Evolutionary conservation across 2,797 vertebrate species (phyloP), one percentile per base, ranked within the genome.

Genomic region (Austrolebias charrua): DNA sequence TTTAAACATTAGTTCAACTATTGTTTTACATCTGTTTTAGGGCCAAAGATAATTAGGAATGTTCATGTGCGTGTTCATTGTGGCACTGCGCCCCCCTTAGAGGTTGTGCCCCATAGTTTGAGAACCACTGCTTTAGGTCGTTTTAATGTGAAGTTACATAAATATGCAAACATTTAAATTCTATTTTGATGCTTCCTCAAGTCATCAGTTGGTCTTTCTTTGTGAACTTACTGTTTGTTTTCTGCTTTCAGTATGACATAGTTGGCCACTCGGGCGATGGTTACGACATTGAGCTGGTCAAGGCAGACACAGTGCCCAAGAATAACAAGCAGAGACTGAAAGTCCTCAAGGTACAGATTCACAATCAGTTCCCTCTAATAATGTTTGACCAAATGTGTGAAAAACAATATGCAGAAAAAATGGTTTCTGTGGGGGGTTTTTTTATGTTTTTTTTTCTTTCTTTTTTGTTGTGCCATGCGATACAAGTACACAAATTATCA

Each of bases 271-370:
- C 98, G 0, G 98, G 98, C 50, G 96, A 98, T 18, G 94, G 92
- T 57, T 96, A 90, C 69, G 85, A 96, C 85, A 95, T 99, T 1
- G 70, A 89, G 55, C 87, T 99, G 55, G 94, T 98, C 82, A 88
- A 66, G 57, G 81, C 79, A 29, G 90, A 96, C 85, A 94, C 93
- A 83, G 75, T 92, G 45, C 98, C 96, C 46, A 96, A 94, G 85
- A 91, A 99, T 69, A 93, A 97, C 88, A 99, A 98, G 60, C 87
- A 99, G 78, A 94, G 97, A 84, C 91, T 99, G 66, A 94, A 95
- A 73, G 92, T 98, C 75, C 89, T 99, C 11, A 96, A 96, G 96
- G 97, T 99, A 93, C 86, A 58, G 4, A 7, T 29, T 29, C 28
- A 31, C 0, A 1, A 33, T 48, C 35, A 40, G 3, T n/a, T 2